phyloP scores from a whole-genome alignment of 1,140 invertebrate species.

The Drosophila bipectinata region DNA sequence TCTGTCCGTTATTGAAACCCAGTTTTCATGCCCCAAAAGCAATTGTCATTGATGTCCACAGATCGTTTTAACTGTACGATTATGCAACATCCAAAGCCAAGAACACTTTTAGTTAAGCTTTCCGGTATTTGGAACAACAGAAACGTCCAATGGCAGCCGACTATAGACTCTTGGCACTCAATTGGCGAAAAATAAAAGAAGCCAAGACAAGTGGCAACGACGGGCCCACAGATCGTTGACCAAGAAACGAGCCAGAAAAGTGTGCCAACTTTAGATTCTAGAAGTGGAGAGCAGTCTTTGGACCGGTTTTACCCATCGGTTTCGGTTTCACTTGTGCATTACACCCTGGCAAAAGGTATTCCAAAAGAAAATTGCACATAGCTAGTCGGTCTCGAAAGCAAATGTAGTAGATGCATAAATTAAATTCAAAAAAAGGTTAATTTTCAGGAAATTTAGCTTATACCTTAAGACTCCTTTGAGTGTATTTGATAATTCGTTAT shows the following conservation, averaged over 20 bases:
- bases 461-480: background rate
- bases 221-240: constrained; percentile 45
- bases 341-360: constrained; percentile 13
- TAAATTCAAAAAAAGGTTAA: too few species aligned
- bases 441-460: too few species aligned
- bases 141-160: constrained; percentile 7
- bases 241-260: constrained; percentile 55
- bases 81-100: constrained; percentile 43
- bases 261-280: constrained; percentile 62
- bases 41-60: constrained; percentile 1
- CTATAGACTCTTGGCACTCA: constrained; percentile 30
- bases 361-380: background rate
- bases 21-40: background rate
- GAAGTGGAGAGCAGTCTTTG: constrained; percentile 50
- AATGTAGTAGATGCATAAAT: too few species aligned
- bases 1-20: background rate
- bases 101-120: constrained; percentile 39
- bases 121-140: constrained; percentile 49
- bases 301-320: constrained; percentile 51
- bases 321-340: constrained; percentile 9
- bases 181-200: constrained; percentile 21
- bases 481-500: background rate
- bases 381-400: too few species aligned
- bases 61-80: constrained; percentile 10
- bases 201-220: constrained; percentile 17